Percentiles rank a stretch among this genome's conserved stretches.
These are phyloP conservation scores for Laothoe populi DNA, from an alignment of 2,888 invertebrate genomes.

Conservation along the genomic window DNA sequence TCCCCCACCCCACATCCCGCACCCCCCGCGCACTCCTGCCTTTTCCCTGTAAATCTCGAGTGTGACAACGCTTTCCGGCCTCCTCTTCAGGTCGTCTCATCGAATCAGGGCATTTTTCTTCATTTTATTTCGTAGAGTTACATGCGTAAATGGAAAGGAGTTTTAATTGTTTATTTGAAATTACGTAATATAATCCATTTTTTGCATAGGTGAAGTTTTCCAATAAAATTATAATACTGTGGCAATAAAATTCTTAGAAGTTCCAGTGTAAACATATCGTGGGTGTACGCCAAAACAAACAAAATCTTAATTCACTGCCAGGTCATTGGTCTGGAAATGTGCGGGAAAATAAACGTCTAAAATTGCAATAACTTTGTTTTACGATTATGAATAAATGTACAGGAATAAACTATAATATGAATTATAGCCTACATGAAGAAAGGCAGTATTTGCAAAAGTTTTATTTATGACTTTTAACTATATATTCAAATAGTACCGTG, in stretches of 20 bases:
- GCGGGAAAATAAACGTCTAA: slow-evolving; percentile 52
- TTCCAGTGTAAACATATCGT: slow-evolving; percentile 35
- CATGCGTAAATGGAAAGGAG: neutral
- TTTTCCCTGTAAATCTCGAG: slow-evolving; percentile 70
- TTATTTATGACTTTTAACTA: neutral
- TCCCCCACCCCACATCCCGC: slow-evolving; percentile 50
- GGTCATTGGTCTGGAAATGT: slow-evolving; percentile 51
- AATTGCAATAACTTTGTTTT: slow-evolving; percentile 53
- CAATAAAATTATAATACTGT: slow-evolving; percentile 28
- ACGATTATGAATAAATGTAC: slow-evolving; percentile 46
- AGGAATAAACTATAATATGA: slow-evolving; percentile 42
- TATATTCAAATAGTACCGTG: slow-evolving; percentile 5
- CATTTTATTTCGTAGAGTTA: slow-evolving; percentile 51
- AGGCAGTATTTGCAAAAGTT: slow-evolving; percentile 26
- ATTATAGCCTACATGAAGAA: slow-evolving; percentile 18
- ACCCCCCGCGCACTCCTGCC: slow-evolving; percentile 50
- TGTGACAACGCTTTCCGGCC: slow-evolving; percentile 65
- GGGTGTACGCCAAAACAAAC: slow-evolving; percentile 49
- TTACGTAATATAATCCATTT: neutral
- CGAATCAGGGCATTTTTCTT: slow-evolving; percentile 57
- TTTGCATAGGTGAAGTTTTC: neutral
- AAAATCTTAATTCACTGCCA: slow-evolving; percentile 44
- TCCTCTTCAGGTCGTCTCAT: slow-evolving; percentile 57
- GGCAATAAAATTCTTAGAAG: slow-evolving; percentile 35
- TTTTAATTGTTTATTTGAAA: slow-evolving; percentile 1